phyloP scores from a whole-genome alignment of 1,140 invertebrate species.

The Papilio aristodemus region DNA sequence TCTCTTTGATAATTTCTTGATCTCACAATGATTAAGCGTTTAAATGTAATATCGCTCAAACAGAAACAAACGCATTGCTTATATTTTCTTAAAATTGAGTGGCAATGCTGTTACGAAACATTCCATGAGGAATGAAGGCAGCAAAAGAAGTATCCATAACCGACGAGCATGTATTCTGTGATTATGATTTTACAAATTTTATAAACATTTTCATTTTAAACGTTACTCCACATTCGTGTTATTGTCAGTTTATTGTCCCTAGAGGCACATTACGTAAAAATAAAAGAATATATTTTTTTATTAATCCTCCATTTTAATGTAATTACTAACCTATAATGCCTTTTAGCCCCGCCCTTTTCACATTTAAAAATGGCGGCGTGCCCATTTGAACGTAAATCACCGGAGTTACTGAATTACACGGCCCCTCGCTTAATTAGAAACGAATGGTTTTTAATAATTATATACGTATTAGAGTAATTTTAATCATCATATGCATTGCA shows the following conservation, averaged over 20 bases:
- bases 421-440: conserved; percentile 4
- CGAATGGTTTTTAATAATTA: conserved; percentile 6
- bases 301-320: conserved; percentile 2
- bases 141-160: no score
- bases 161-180: no score
- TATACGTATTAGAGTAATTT: neutral
- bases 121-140: no score
- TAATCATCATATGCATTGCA: no score
- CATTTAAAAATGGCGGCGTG: conserved; percentile 14
- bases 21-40: neutral
- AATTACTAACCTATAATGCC: conserved; percentile 17
- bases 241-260: no score
- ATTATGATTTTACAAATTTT: no score
- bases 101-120: no score
- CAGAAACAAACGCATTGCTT: no score
- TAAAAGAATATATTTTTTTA: neutral
- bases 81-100: no score
- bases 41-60: neutral
- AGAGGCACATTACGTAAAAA: neutral
- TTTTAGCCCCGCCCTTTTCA: neutral
- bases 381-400: conserved; percentile 13
- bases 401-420: conserved; percentile 8
- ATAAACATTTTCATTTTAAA: no score
- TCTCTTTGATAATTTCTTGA: neutral
- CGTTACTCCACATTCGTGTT: no score